phyloP scores from a whole-genome alignment of 2,113 vertebrate genomes.

The Bubalus kerabau region DNA sequence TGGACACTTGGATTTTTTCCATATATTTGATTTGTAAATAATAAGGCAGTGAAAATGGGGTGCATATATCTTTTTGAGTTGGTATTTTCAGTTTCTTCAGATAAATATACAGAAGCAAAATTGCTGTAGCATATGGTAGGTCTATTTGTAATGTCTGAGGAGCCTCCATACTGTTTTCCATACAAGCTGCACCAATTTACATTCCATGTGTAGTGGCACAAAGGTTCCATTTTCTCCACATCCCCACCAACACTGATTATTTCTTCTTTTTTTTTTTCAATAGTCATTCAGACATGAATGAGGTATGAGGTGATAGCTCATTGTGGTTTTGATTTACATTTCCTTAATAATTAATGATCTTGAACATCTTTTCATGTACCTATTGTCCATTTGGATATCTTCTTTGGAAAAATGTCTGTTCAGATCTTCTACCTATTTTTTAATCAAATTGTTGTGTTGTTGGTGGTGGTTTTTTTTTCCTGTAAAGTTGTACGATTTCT shows the following conservation, averaged over 20 bases:
- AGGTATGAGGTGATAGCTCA: neutral
- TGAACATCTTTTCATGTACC: neutral
- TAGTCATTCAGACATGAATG: neutral
- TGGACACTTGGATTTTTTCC: neutral
- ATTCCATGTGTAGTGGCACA: neutral
- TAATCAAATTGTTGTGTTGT: neutral
- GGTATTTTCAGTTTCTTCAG: neutral
- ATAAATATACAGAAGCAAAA: neutral
- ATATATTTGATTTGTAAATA: neutral
- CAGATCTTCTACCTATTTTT: neutral
- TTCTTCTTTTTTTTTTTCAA: neutral
- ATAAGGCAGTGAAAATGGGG: neutral
- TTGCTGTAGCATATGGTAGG: neutral
- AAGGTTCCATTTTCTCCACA: neutral
- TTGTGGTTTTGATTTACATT: neutral
- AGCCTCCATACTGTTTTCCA: neutral
- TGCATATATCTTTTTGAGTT: neutral
- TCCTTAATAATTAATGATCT: neutral
- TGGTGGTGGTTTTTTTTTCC: neutral
- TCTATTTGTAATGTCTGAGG: neutral
- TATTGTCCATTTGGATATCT: neutral
- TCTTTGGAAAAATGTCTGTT: neutral
- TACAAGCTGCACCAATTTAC: neutral
- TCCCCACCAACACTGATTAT: neutral
- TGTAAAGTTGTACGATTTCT: neutral